phyloP scores from a whole-genome alignment of 2,888 invertebrate species.

The Pristionchus arcanus region DNA sequence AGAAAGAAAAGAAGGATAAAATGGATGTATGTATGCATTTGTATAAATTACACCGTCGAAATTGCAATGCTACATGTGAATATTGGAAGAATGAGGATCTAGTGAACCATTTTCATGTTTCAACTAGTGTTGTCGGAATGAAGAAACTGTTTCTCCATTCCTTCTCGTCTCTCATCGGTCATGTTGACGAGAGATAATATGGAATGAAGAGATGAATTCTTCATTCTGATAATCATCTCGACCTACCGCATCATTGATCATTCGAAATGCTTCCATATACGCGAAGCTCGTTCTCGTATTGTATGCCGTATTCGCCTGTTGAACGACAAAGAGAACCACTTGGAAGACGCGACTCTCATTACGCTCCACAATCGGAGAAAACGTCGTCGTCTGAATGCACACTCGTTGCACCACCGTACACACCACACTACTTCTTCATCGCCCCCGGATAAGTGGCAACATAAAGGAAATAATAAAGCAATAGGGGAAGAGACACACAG shows the following conservation, averaged over 20 bases:
- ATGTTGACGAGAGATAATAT: background rate
- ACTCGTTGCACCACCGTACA: background rate
- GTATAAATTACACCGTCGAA: no score
- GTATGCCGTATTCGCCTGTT: conserved; percentile 52
- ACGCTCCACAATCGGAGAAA: conserved; percentile 34
- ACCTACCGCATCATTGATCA: conserved; percentile 55
- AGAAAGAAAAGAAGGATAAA: no score
- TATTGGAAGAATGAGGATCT: no score
- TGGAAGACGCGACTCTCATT: conserved; percentile 50
- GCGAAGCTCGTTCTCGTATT: conserved; percentile 45
- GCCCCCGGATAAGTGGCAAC: background rate
- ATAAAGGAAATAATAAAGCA: background rate
- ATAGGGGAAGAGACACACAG: conserved; percentile 35
- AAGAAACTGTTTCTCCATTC: background rate
- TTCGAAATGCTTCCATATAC: conserved; percentile 54
- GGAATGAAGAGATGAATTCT: background rate
- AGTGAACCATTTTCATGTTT: no score
- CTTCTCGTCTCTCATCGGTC: no score
- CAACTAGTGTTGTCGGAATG: background rate
- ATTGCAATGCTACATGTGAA: no score
- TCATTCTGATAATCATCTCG: background rate
- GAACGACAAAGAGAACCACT: conserved; percentile 43
- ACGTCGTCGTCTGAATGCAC: conserved; percentile 26
- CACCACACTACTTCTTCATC: background rate
- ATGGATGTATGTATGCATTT: no score